These are phyloP conservation scores for Aurelia sp. DNA, from an alignment of 30 jellyfish, hydroid and myxozoan genomes.

Conservation along the genomic window DNA sequence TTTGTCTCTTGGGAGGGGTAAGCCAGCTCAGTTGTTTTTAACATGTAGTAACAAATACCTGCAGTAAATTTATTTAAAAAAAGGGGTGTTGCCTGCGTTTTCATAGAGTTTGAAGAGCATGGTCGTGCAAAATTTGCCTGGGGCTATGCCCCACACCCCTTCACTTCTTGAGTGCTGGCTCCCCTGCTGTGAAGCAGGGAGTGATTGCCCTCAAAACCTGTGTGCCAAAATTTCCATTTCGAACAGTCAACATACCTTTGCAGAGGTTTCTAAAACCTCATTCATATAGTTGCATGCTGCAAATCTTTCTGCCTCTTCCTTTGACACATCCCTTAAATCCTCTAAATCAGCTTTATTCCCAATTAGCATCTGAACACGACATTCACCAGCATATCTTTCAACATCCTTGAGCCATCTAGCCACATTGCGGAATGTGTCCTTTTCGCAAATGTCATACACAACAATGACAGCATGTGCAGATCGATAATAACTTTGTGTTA, in stretches of 20 bases:
- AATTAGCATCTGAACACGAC: slow-evolving; percentile 64
- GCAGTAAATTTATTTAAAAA: too few relatives aligned
- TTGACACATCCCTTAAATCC: slow-evolving; percentile 48
- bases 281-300: slow-evolving; percentile 47
- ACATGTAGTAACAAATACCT: too few relatives aligned
- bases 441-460: slow-evolving; percentile 70
- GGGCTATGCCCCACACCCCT: too few relatives aligned
- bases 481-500: slow-evolving; percentile 87
- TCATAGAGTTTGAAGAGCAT: too few relatives aligned
- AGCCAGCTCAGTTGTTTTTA: too few relatives aligned
- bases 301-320: slow-evolving; percentile 60
- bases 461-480: slow-evolving; percentile 91
- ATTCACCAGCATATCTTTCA: slow-evolving; percentile 65
- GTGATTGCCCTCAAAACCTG: too few relatives aligned
- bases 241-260: slow-evolving; percentile 58
- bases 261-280: slow-evolving; percentile 78
- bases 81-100: too few relatives aligned
- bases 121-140: too few relatives aligned
- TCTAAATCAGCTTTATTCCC: slow-evolving; percentile 82
- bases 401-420: slow-evolving; percentile 82
- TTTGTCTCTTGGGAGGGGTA: too few relatives aligned
- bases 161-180: too few relatives aligned
- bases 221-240: too few relatives aligned
- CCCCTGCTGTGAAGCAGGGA: too few relatives aligned
- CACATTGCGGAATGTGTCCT: slow-evolving; percentile 61